Percentiles rank a stretch among this genome's conserved stretches.
phyloP scores from a whole-genome alignment of 2,888 invertebrate genomes.

The Synergus japonicus region DNA sequence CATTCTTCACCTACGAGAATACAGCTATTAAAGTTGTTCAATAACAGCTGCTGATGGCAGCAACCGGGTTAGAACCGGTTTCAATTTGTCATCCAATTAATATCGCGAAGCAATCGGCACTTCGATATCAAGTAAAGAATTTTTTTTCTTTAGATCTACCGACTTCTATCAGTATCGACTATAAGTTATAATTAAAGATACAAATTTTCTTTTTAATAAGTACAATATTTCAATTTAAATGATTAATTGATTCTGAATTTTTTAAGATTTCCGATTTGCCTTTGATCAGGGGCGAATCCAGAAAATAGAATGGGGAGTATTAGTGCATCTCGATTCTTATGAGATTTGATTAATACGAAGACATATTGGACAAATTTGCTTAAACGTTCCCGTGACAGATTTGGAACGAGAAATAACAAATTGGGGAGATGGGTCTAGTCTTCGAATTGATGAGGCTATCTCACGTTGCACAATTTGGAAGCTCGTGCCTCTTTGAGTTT shows the following conservation, averaged over 20 bases:
- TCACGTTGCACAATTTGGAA: conserved; percentile 43
- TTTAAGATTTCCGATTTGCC: no score
- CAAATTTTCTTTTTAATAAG: not conserved
- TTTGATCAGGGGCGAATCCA: no score
- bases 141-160: not conserved
- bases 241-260: no score
- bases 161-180: not conserved
- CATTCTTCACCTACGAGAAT: not conserved
- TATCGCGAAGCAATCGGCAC: conserved; percentile 50
- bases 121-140: conserved; percentile 38
- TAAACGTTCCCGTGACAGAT: conserved; percentile 11
- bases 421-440: conserved; percentile 19
- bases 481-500: conserved; percentile 43
- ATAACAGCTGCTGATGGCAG: conserved; percentile 4
- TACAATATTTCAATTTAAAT: not conserved
- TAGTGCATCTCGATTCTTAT: not conserved
- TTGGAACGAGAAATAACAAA: conserved; percentile 27
- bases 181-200: not conserved
- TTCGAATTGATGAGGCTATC: conserved; percentile 20
- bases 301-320: no score
- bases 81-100: conserved; percentile 62
- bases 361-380: conserved; percentile 44
- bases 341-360: not conserved
- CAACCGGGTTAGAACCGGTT: conserved; percentile 55
- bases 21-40: conserved; percentile 9